phyloP scores from a whole-genome alignment of 2,888 invertebrate genomes.

The Melanargia galathea region DNA sequence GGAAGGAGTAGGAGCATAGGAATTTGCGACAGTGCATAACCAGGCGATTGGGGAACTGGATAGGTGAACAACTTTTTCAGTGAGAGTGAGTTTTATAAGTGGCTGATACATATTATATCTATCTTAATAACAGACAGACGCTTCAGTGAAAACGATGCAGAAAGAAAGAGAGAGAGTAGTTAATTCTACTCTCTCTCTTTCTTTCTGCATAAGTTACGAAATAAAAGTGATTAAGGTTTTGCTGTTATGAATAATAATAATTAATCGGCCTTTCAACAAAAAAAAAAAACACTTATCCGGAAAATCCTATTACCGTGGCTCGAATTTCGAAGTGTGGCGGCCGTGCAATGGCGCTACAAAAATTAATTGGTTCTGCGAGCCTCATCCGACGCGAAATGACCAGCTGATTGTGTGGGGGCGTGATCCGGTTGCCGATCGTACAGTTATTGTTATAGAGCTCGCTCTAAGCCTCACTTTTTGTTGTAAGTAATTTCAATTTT shows the following conservation, averaged over 20 bases:
- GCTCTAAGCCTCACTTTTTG: background rate
- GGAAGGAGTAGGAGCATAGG: too few species aligned
- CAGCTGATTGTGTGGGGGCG: constrained; percentile 17
- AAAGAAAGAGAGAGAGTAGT: too few species aligned
- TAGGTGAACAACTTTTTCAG: too few species aligned
- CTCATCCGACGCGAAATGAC: constrained; percentile 24
- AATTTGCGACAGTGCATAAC: too few species aligned
- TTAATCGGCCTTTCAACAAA: constrained; percentile 10
- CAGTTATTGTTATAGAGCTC: background rate
- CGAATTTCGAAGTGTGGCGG: constrained; percentile 16
- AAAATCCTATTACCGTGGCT: constrained; percentile 20
- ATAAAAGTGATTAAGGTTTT: background rate
- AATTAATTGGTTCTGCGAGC: constrained; percentile 30
- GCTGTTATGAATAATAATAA: background rate
- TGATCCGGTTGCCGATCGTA: constrained; percentile 20
- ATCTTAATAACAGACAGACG: too few species aligned
- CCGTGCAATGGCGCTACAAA: constrained; percentile 27
- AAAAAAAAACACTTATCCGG: constrained; percentile 17
- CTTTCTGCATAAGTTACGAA: background rate
- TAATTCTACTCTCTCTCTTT: too few species aligned
- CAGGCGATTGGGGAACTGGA: too few species aligned
- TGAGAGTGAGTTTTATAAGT: too few species aligned
- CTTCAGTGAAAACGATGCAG: too few species aligned
- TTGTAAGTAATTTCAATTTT: background rate
- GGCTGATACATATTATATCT: too few species aligned